Evolutionary conservation across 2,113 vertebrate genomes (phyloP), one percentile per base, ranked within the genome.

Genomic region (Ammospiza caudacuta): DNA sequence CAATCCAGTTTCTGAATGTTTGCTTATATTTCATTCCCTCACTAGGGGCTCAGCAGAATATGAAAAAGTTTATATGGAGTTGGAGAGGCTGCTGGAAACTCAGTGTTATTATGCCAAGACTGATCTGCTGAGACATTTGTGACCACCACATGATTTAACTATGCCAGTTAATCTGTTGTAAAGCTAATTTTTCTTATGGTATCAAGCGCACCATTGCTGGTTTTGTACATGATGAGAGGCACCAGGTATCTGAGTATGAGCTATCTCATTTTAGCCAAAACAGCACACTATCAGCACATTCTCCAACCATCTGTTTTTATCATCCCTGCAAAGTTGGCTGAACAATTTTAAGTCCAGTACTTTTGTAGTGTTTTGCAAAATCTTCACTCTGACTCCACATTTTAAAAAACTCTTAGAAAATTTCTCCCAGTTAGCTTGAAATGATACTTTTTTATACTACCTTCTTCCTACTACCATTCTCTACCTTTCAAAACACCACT

Each of bases 231-330:
- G 55, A 91, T 1, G 5, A 90, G 22, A 94, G 72, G 47, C 59
- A 92, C 8, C 44, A 89, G 78, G 54, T 95, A 95, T 51, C 70
- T 27, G n/a, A 73, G 49, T 23, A 84, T 9, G 16, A 91, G 39
- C 49, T 44, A 35, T 29, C 52, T 74, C 7, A 3, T 70, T 90
- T 88, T 35, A 92, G 79, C 82, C 79, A 70, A 59, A 89, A 83
- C 7, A 72, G 47, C 57, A 95, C 90, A 94, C 90, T 90, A 91
- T 55, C 75, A 94, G 61, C 39, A 57, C 54, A n/a, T n/a, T 57
- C 52, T 88, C 68, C 47, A 75, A 67, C 52, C 68, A 92, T 93
- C 92, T 97, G 92, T 81, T 96, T 97, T 96, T 89, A 90, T 70
- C 92, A 93, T 75, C 31, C 29, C 31, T 58, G 35, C 39, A 93